A percentile compares a stretch with the other conserved stretches of the same genome.
phyloP scores from a whole-genome alignment of 2,113 vertebrate species.

The Aegotheles bennettii region DNA sequence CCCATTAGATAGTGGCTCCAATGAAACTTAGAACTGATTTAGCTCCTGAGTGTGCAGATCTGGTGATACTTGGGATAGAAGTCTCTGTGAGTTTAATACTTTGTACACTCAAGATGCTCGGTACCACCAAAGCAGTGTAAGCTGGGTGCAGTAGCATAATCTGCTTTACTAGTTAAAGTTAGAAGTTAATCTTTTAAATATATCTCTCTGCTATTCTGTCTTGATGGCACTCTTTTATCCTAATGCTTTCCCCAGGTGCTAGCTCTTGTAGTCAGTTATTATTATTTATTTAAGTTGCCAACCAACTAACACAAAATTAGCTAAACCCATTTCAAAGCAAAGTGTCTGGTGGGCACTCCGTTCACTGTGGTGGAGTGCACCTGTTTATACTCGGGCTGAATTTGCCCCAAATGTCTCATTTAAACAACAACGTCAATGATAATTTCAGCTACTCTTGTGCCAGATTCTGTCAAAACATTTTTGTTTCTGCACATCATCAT shows the following conservation, averaged over 20 bases:
- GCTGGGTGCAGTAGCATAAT: neutral
- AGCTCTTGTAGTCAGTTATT: neutral
- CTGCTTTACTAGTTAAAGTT: constrained; percentile 21
- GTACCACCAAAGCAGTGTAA: neutral
- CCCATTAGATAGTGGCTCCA: neutral
- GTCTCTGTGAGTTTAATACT: constrained; percentile 7
- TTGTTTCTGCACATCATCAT: constrained; percentile 64
- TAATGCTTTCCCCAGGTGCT: neutral
- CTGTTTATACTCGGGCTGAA: constrained; percentile 39
- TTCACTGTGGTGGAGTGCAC: neutral
- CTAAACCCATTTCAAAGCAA: neutral
- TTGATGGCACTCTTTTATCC: neutral
- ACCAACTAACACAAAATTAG: constrained; percentile 14
- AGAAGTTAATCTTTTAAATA: constrained; percentile 4
- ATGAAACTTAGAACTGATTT: neutral
- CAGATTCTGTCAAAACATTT: constrained; percentile 68
- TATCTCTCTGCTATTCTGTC: neutral
- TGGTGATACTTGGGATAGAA: neutral
- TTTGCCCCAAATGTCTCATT: constrained; percentile 45
- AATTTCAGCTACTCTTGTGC: constrained; percentile 39
- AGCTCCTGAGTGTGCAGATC: neutral
- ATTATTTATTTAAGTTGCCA: constrained; percentile 22
- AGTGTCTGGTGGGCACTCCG: neutral
- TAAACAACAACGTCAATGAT: constrained; percentile 39
- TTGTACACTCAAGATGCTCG: neutral